Percentiles rank a stretch among this genome's conserved stretches.
phyloP scores from a whole-genome alignment of 2,888 invertebrate species.

The Pheosia tremula region DNA sequence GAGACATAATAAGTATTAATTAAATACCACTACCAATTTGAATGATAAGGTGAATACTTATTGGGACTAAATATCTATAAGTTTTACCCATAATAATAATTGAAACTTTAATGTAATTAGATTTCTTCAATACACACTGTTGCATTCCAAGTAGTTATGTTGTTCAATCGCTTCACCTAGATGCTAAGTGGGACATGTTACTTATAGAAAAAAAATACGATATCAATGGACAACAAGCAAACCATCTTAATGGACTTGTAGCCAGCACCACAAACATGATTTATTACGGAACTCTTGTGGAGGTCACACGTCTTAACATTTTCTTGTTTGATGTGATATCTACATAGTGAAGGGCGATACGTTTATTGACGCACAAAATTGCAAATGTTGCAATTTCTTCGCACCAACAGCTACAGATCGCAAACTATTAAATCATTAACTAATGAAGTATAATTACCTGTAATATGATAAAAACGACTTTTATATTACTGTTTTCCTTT shows the following conservation, averaged over 20 bases:
- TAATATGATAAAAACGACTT: conserved; percentile 38
- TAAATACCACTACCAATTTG: too few relatives aligned
- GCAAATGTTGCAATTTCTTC: conserved; percentile 18
- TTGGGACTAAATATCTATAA: too few relatives aligned
- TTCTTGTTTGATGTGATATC: conserved; percentile 61
- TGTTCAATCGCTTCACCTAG: conserved; percentile 65
- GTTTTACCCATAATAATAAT: too few relatives aligned
- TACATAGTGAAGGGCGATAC: conserved; percentile 65
- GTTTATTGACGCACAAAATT: conserved; percentile 43
- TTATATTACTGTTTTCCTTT: conserved; percentile 70
- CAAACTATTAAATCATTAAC: neutral
- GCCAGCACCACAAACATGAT: conserved; percentile 23
- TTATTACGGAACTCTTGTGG: conserved; percentile 56
- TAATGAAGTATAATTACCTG: conserved; percentile 56
- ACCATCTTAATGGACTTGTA: conserved; percentile 6
- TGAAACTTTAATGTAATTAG: neutral
- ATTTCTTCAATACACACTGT: conserved; percentile 6
- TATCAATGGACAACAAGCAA: conserved; percentile 16
- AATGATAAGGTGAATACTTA: too few relatives aligned
- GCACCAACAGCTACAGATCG: neutral
- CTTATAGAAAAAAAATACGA: conserved; percentile 20
- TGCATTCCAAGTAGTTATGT: conserved; percentile 40
- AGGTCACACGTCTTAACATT: conserved; percentile 79
- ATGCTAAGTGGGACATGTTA: conserved; percentile 52
- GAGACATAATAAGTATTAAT: too few relatives aligned